Base-by-base conservation (phyloP, 2,888 invertebrate genomes). In the Tupiocoris notatus region DNA sequence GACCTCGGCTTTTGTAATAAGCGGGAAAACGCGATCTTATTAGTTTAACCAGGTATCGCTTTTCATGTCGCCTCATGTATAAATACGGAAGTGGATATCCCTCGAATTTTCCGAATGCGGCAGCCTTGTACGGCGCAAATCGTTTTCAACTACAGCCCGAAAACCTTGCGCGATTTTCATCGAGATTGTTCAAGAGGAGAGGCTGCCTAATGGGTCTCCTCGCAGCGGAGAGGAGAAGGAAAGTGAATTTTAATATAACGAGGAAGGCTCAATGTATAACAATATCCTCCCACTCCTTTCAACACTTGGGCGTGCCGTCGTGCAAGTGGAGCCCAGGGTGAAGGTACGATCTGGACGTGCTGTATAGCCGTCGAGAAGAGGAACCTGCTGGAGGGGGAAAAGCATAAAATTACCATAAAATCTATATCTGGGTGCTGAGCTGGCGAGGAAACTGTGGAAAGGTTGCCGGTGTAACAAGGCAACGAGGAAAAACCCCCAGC, bases 371-470 rank as follows among this genome's bases (percentile, higher is more conserved):
- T 18, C n/a, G n/a, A n/a, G n/a, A n/a, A n/a, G n/a, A n/a, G n/a
- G n/a, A n/a, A n/a, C n/a, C n/a, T n/a, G n/a, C 23, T 23, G 65
- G 65, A 18, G 25, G 23, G 24, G 58, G 62, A 17, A 66, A 59
- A 65, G 63, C 67, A 39, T 67, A 67, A 77, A 73, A 77, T 77
- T 77, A 77, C 77, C 77, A 77, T 77, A 77, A 77, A 77, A 77
- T 77, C 77, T 64, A 77, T 74, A 77, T 66, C 61, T 56, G 57
- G 18, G 24, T 23, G 62, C 9, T 18, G 24, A 24, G 62, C 9
- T 18, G 39, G 39, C 39, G 39, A 39, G 39, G 39, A 39, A 39
- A 39, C 39, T 18, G 67, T 18, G 67, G 25, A 21, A 57, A 39
- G 67, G 25, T 39, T 39, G 39, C 39, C 39, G 39, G 39, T 7